Conservation (phyloP, 2,888 invertebrate genomes). For the Agonopterix heracliana region DNA sequence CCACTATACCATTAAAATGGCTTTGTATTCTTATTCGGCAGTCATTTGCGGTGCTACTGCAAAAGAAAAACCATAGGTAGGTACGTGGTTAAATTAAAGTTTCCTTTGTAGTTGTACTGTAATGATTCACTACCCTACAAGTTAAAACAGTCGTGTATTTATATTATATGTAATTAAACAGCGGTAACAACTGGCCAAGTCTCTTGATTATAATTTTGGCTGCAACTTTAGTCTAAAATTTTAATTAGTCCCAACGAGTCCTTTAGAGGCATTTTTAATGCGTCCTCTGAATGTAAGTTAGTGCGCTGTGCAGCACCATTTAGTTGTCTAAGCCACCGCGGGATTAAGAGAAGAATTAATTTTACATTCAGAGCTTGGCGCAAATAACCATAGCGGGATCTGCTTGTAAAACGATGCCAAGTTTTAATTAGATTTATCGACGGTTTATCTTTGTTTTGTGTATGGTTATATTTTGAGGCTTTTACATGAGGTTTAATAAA, state of each 20-base stretch:
- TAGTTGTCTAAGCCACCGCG: constrained; percentile 1
- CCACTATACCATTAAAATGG: no score
- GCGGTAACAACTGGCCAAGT: no score
- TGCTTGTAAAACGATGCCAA: background rate
- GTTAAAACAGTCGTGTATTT: no score
- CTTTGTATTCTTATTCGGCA: no score
- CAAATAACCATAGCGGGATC: background rate
- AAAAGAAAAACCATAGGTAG: no score
- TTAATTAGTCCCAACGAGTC: constrained; percentile 33
- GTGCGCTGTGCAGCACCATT: constrained; percentile 14
- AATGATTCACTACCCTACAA: no score
- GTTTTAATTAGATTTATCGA: background rate
- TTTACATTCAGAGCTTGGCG: background rate
- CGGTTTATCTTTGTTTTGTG: background rate
- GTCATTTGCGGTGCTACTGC: no score
- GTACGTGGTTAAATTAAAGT: no score
- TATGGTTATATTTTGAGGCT: no score
- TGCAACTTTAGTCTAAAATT: constrained; percentile 26
- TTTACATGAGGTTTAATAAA: no score
- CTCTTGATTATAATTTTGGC: background rate
- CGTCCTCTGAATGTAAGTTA: constrained; percentile 30
- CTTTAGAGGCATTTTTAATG: constrained; percentile 29
- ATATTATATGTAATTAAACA: no score
- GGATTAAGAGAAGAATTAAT: constrained; percentile 3
- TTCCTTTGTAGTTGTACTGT: no score